Base-by-base conservation (phyloP, 1,140 invertebrate genomes). In the Eurosta solidaginis region DNA sequence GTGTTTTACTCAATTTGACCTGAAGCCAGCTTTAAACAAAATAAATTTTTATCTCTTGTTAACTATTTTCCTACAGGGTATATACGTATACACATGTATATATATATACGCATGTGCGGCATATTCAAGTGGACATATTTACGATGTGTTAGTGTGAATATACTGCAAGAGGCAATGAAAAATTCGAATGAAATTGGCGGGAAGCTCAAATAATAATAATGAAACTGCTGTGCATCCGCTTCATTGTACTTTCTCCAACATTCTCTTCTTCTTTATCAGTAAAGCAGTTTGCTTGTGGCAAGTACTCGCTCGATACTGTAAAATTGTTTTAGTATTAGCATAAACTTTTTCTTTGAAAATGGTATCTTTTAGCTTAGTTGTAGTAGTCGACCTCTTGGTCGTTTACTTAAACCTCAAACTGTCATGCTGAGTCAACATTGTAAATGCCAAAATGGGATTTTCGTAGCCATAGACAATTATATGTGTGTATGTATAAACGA, bases 161-260 rank as follows among this genome's bases (percentile, higher is more conserved):
- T 25, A 54, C 9, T 14, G 17, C 49, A 7, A 52, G 54, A 17
- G 22, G 59, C 59, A 42, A 40, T 68, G 33, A 20, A 40, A 40
- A 17, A 36, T 68, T 68, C 20, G 17, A 68, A 36, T 9, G n/a
- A 68, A 68, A 68, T 68, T 68, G 59, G 33, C 59, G 59, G 59
- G 59, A 68, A 68, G 59, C 33, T 20, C 25, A 68, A 68, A 68
- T 68, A 68, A 68, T 68, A 68, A 68, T 68, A 68, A 68, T 68
- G 59, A 68, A 68, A 68, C 33, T 68, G 59, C 59, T 68, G 33
- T 36, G 40, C 33, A 68, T 40, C 59, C 33, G 59, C 6, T 59
- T 17, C 59, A 40, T 29, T 68, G 17, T 36, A 40, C 33, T n/a
- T n/a, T n/a, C n/a, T n/a, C 33, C n/a, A 20, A 27, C 50, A 3